These are phyloP conservation scores for Fopius arisanus DNA, from an alignment of 1,140 invertebrate species.

Conservation along the genomic window DNA sequence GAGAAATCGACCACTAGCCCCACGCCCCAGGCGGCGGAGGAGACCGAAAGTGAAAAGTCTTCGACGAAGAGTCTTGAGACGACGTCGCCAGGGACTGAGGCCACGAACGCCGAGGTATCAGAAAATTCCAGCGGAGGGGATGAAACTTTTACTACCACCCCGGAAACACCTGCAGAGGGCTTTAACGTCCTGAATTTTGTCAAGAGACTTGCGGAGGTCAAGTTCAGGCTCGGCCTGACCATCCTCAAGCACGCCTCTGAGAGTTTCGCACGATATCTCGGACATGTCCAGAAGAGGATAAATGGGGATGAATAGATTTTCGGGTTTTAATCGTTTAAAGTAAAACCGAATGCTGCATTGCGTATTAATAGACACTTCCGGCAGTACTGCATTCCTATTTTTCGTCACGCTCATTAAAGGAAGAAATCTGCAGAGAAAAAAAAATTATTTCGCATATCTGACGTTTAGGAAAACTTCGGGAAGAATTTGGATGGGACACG, in stretches of 20 bases:
- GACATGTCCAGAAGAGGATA: slow-evolving; percentile 63
- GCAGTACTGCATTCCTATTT: slow-evolving; percentile 4
- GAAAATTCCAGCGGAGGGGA: slow-evolving; percentile 44
- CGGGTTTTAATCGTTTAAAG: too few relatives aligned
- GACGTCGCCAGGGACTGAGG: slow-evolving; percentile 14
- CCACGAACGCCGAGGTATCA: too few relatives aligned
- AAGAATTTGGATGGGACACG: too few relatives aligned
- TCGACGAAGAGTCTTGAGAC: background rate
- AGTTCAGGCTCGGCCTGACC: slow-evolving; percentile 63
- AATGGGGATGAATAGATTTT: slow-evolving; percentile 55
- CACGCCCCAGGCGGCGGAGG: background rate
- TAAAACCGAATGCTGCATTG: background rate
- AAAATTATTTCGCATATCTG: too few relatives aligned
- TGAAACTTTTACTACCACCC: slow-evolving; percentile 38
- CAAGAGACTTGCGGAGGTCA: slow-evolving; percentile 63
- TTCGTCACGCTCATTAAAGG: too few relatives aligned
- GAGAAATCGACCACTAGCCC: background rate
- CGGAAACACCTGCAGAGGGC: slow-evolving; percentile 40
- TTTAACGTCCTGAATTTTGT: slow-evolving; percentile 62
- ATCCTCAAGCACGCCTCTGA: slow-evolving; percentile 64
- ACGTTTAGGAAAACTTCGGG: too few relatives aligned
- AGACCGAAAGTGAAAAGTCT: background rate
- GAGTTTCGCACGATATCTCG: slow-evolving; percentile 64
- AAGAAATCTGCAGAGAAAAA: too few relatives aligned
- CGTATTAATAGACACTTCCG: background rate